Base-by-base conservation (phyloP, 2,888 invertebrate species). In the Brachypalpus laphriformis region DNA sequence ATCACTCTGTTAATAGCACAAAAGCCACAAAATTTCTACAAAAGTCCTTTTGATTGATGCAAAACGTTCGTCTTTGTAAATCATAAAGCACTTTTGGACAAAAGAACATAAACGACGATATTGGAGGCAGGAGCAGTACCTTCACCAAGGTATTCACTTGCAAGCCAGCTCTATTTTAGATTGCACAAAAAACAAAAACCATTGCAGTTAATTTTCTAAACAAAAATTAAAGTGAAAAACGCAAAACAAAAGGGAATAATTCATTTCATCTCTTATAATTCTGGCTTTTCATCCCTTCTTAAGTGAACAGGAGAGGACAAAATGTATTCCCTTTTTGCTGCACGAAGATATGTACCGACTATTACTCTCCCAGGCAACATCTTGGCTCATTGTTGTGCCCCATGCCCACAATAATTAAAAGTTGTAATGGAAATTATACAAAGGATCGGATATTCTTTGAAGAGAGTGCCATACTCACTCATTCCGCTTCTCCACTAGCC, bases 381-480 rank as follows among this genome's bases (percentile, higher is more conserved):
- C 74, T 45, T 75, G 9, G 22, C 22, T 49, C 16, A 8, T 56
- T 54, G 54, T 65, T 51, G 57, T 31, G 18, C 40, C 20, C 61
- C 59, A 8, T 28, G 78, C 74, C 78, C 83, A 74, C 78, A 80
- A 78, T 78, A 83, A 83, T 83, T 83, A 83, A 83, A 83, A 83
- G 68, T 83, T 83, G 78, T 83, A 83, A 78, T 83, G 74, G 63
- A 83, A 83, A 80, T 74, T 72, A 9, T 65, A 80, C 74, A 83
- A 83, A 83, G 74, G 74, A 78, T 72, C 77, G 82, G 82, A 78
- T 82, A 77, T 70, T 72, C 71, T 78, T 78, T 83, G 82, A 74
- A 63, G 61, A 54, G 61, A 54, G 63, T 20, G 2, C 37, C 47
- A 31, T 51, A 59, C 31, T 66, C 47, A 16, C 28, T 40, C 31